These are phyloP conservation scores for Tarsius wallacei DNA, from an alignment of 2,797 vertebrate species.

Conservation along the genomic window DNA sequence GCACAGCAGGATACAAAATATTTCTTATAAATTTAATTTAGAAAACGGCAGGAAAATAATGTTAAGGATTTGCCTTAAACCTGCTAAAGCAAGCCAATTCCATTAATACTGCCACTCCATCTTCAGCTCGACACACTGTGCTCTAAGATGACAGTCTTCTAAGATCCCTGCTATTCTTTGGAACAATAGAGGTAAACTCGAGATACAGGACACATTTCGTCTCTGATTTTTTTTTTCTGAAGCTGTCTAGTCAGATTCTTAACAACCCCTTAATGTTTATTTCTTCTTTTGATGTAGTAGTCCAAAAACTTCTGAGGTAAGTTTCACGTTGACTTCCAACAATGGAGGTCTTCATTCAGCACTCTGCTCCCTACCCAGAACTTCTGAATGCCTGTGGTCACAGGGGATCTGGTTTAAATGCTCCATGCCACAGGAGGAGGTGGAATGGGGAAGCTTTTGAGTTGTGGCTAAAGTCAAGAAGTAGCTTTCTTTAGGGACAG, in stretches of 20 bases:
- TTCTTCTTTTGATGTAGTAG: conserved; percentile 71
- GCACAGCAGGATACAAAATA: conserved; percentile 83
- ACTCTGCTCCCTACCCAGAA: not conserved
- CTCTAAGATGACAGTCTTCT: conserved; percentile 79
- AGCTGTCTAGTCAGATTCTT: conserved; percentile 70
- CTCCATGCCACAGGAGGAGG: not conserved
- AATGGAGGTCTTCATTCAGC: not conserved
- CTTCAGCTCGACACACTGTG: conserved; percentile 84
- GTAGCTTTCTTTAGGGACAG: not conserved
- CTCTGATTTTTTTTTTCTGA: conserved; percentile 68
- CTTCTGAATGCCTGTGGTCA: not conserved
- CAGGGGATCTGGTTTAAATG: not conserved
- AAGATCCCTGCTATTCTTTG: conserved; percentile 83
- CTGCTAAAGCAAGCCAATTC: conserved; percentile 85
- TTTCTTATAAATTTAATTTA: conserved; percentile 88
- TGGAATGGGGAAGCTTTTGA: not conserved
- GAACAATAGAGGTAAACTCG: conserved; percentile 77
- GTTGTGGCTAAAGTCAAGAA: conserved; percentile 38
- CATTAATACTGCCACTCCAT: conserved; percentile 84
- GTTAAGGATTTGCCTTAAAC: conserved; percentile 88
- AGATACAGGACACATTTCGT: conserved; percentile 69
- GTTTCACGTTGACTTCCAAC: conserved; percentile 48
- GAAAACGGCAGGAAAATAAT: conserved; percentile 87
- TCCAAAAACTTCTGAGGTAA: conserved; percentile 53
- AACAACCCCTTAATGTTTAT: conserved; percentile 53